phyloP scores from a whole-genome alignment of 2,797 vertebrate species.

The Ctenosaura bakeri region DNA sequence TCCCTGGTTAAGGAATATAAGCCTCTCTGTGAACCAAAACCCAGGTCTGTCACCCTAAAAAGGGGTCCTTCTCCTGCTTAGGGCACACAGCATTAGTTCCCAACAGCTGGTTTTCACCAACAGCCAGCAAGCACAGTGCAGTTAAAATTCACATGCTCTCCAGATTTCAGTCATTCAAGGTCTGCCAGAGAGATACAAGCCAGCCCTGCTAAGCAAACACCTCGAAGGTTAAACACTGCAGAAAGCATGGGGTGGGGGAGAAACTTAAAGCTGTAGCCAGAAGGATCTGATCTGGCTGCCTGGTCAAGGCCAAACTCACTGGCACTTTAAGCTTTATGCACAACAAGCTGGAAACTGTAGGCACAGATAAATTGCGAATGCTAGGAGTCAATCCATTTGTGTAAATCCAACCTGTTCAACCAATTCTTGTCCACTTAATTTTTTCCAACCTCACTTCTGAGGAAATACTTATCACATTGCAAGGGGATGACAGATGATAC shows the following conservation, averaged over 20 bases:
- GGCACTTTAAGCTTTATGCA: neutral
- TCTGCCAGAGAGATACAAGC: neutral
- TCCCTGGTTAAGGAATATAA: neutral
- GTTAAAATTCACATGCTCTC: neutral
- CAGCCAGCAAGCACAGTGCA: neutral
- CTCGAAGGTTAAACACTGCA: conserved; percentile 18
- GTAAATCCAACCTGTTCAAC: neutral
- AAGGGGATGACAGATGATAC: no score
- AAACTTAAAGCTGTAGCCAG: neutral
- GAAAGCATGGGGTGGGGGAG: neutral
- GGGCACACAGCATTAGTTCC: no score
- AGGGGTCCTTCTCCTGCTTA: neutral
- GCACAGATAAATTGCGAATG: neutral
- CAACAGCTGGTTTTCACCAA: neutral
- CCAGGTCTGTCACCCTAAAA: neutral
- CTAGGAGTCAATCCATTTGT: neutral
- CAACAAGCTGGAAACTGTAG: neutral
- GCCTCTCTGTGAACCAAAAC: neutral
- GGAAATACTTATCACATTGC: neutral
- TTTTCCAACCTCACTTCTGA: no score
- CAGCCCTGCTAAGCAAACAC: conserved; percentile 28
- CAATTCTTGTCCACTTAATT: neutral
- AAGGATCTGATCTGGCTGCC: neutral
- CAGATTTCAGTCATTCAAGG: conserved; percentile 17
- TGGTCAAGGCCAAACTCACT: neutral